Evolutionary conservation across 2,113 vertebrate genomes (phyloP), one percentile per base, ranked within the genome.

Genomic region (Vidua chalybeata): DNA sequence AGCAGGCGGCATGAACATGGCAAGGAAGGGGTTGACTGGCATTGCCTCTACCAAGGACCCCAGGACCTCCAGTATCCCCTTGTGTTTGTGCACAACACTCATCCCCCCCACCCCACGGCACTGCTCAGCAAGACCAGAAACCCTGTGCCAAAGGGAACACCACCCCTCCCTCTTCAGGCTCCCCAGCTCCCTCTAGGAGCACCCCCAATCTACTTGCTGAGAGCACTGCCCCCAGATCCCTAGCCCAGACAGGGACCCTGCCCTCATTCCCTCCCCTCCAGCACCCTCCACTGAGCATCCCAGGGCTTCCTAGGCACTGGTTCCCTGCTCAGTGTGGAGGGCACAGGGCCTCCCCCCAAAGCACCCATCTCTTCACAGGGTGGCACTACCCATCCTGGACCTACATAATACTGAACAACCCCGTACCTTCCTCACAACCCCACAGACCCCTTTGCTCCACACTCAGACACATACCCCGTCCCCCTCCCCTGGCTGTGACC

Each of bases 111-210:
- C 66, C 59, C 81, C 88, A 63, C 1, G 0, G 62, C 58, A 79
- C 83, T 87, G 85, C 85, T 80, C 72, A 90, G 87, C 84, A 94
- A 90, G 80, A 93, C 67, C 51, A 87, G 56, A 94, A 93, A 82
- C 66, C 61, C 58, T 51, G 31, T 39, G 64, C 63, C 59, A 63
- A 78, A 39, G 61, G 62, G 74, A 87, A 58, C 52, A 90, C 37
- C 71, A 63, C 9, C 84, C 59, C 45, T 81, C 81, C 87, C 84
- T 71, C 77, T 79, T 71, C 17, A 9, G 11, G 26, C 59, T 93
- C 89, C 94, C 94, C 35, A 30, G 54, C 88, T 93, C 91, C 91
- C 78, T 82, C 75, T 93, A 90, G 95, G 96, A 97, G 93, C 90
- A 83, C 18, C 63, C 84, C 54, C 73, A 3, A 63, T 41, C 68